These are phyloP conservation scores for Poecilia latipinna DNA, from an alignment of 2,113 vertebrate species.

Conservation along the genomic window DNA sequence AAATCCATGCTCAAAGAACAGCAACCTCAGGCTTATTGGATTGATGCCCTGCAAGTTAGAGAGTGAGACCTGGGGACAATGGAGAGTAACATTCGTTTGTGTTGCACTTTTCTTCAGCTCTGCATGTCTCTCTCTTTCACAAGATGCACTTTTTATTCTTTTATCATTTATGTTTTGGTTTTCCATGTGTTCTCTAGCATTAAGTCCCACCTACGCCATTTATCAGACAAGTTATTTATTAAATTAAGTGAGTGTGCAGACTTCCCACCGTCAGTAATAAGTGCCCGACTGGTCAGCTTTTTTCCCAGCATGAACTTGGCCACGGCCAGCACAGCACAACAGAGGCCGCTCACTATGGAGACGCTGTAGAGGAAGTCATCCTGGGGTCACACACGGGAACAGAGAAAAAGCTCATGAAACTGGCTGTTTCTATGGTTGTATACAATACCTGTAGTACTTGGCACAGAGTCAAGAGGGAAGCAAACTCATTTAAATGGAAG, in stretches of 20 bases:
- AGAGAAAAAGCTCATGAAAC: neutral
- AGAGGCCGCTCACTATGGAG: slow-evolving; percentile 93
- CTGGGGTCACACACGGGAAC: slow-evolving; percentile 69
- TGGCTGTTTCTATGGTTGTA: neutral
- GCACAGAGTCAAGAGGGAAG: neutral
- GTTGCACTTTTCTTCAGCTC: slow-evolving; percentile 15
- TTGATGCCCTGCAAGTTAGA: slow-evolving; percentile 47
- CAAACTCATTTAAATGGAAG: neutral
- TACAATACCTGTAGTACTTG: neutral
- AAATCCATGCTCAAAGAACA: slow-evolving; percentile 57
- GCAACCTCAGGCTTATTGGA: slow-evolving; percentile 70
- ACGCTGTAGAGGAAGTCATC: slow-evolving; percentile 96
- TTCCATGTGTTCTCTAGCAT: neutral
- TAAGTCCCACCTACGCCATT: neutral
- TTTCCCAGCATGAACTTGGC: slow-evolving; percentile 96
- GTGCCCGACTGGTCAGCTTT: slow-evolving; percentile 94
- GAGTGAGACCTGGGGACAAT: slow-evolving; percentile 34
- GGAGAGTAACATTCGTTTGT: slow-evolving; percentile 1
- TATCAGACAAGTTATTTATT: neutral
- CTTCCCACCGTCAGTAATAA: slow-evolving; percentile 92
- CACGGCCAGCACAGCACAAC: slow-evolving; percentile 89
- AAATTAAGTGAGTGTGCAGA: neutral
- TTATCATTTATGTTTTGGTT: too few species aligned
- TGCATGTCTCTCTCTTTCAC: slow-evolving; percentile 10
- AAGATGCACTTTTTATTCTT: too few species aligned